Evolutionary conservation across 2,888 invertebrate genomes (phyloP).

Genomic region (Nasonovia ribisnigri): DNA sequence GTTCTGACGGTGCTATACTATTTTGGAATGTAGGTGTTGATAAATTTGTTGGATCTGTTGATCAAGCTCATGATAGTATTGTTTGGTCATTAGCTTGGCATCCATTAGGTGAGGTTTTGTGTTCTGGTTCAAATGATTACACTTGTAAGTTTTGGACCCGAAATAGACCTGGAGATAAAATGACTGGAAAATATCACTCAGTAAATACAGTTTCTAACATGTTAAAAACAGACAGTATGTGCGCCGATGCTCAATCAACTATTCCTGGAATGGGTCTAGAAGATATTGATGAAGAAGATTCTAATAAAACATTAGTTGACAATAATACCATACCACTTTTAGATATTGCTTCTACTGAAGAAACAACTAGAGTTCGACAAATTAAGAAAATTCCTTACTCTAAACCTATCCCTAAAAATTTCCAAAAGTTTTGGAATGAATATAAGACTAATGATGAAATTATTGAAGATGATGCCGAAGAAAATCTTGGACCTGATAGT

Average conservation of each 20-base stretch:
- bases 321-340: conserved; percentile 84
- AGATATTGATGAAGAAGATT: conserved; percentile 81
- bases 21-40: conserved; percentile 99
- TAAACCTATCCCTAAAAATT: conserved; percentile 95
- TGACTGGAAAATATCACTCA: conserved; percentile 96
- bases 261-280: conserved; percentile 99
- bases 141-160: conserved; percentile 99
- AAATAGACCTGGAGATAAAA: conserved; percentile 97
- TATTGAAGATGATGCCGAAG: conserved; percentile 54
- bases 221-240: conserved; percentile 61
- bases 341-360: conserved; percentile 82
- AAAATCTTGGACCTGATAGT: conserved; percentile 60
- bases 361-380: conserved; percentile 71
- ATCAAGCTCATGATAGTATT: conserved; percentile 98
- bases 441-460: conserved; percentile 64
- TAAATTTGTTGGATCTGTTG: conserved; percentile 97
- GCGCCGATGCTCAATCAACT: conserved; percentile 80
- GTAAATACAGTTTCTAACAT: conserved; percentile 57
- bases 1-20: conserved; percentile 97
- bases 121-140: conserved; percentile 99
- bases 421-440: conserved; percentile 91
- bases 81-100: conserved; percentile 99
- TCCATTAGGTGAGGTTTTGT: conserved; percentile 97
- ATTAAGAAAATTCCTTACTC: conserved; percentile 85
- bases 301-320: conserved; percentile 71